These are phyloP conservation scores for Anguilla rostrata DNA, from an alignment of 2,113 vertebrate genomes.

Conservation along the genomic window DNA sequence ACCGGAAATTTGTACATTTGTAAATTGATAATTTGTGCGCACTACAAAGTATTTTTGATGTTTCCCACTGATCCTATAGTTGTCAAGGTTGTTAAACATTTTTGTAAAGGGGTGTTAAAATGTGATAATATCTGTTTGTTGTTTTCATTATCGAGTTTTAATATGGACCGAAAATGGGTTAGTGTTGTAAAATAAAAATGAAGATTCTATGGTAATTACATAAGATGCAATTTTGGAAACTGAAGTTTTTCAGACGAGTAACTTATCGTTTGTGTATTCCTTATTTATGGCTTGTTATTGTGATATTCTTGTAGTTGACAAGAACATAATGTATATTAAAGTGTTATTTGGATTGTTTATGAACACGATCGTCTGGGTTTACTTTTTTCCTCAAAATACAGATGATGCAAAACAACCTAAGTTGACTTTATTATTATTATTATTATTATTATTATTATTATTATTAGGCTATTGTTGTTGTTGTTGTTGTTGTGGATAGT, in stretches of 20 bases:
- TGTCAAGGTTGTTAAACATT: slow-evolving; percentile 8
- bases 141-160: slow-evolving; percentile 2
- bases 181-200: slow-evolving; percentile 58
- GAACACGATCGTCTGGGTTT: neutral
- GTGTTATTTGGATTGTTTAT: slow-evolving; percentile 67
- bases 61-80: slow-evolving; percentile 5
- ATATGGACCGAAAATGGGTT: slow-evolving; percentile 55
- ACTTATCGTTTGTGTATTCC: slow-evolving; percentile 74
- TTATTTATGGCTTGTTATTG: slow-evolving; percentile 80
- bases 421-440: neutral
- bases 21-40: slow-evolving; percentile 17
- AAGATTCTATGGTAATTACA: slow-evolving; percentile 8
- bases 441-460: neutral
- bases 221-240: slow-evolving; percentile 50
- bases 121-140: neutral
- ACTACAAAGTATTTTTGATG: slow-evolving; percentile 25
- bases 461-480: neutral
- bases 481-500: slow-evolving; percentile 1
- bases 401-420: neutral
- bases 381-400: neutral
- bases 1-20: slow-evolving; percentile 33
- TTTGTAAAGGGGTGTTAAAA: slow-evolving; percentile 1
- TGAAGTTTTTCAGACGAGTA: slow-evolving; percentile 59
- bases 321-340: slow-evolving; percentile 75
- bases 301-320: slow-evolving; percentile 67